These are phyloP conservation scores for Bombus superbus DNA, from an alignment of 1,140 invertebrate species.

Conservation along the genomic window DNA sequence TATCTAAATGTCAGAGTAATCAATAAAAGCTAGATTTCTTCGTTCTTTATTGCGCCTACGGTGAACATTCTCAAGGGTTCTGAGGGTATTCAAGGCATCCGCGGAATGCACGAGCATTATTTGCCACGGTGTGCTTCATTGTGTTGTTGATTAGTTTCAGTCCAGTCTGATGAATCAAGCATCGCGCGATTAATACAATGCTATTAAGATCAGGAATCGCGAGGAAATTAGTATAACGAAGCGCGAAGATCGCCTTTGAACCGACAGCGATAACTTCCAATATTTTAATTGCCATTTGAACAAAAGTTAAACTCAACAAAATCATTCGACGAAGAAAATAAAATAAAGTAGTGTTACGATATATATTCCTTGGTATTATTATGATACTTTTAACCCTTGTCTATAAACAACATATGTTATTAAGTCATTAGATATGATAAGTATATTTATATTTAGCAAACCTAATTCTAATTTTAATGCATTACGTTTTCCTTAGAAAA, in stretches of 20 bases:
- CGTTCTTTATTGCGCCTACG: conserved; percentile 2
- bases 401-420: too few relatives aligned
- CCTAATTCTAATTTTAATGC: too few relatives aligned
- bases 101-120: neutral
- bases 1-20: conserved; percentile 36
- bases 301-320: too few relatives aligned
- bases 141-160: conserved; percentile 13
- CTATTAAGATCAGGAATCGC: conserved; percentile 18
- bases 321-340: too few relatives aligned
- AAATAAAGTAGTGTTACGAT: too few relatives aligned
- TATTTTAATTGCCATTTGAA: neutral
- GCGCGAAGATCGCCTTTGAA: neutral
- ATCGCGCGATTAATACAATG: conserved; percentile 2
- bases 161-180: neutral
- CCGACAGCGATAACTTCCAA: neutral
- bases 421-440: too few relatives aligned
- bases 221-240: too few relatives aligned
- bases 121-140: conserved; percentile 4
- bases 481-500: too few relatives aligned
- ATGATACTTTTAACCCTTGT: too few relatives aligned
- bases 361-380: too few relatives aligned
- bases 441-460: too few relatives aligned
- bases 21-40: conserved; percentile 1
- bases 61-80: neutral
- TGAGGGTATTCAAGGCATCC: neutral